Percentiles rank a stretch among this genome's conserved stretches.
phyloP scores from a whole-genome alignment of 2,888 invertebrate genomes.

The Therioaphis trifolii region DNA sequence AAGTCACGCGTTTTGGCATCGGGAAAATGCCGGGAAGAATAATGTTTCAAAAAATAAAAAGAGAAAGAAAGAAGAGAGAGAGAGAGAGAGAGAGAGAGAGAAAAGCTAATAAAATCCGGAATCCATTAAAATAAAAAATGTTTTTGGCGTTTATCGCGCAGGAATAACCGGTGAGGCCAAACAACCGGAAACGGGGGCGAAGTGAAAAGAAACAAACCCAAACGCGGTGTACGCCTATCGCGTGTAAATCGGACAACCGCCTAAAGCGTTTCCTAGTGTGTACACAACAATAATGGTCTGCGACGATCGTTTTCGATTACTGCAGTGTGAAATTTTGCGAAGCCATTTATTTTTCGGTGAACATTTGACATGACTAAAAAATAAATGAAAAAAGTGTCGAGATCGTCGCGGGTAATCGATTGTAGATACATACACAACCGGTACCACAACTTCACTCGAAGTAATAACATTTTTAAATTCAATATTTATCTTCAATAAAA shows the following conservation, averaged over 20 bases:
- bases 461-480: no score
- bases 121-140: constrained; percentile 50
- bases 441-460: no score
- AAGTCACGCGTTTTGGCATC: background rate
- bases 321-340: no score
- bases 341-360: no score
- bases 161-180: constrained; percentile 45
- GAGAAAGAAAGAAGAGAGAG: background rate
- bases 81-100: background rate
- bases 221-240: background rate
- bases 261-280: constrained; percentile 32
- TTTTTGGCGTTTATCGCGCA: constrained; percentile 33
- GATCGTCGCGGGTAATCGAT: no score
- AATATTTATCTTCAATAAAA: no score
- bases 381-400: no score
- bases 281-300: no score
- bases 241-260: background rate
- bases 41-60: background rate
- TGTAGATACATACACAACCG: no score
- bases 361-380: no score
- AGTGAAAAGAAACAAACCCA: constrained; percentile 38
- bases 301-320: no score
- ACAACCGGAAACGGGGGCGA: constrained; percentile 41
- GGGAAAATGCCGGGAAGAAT: background rate
- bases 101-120: constrained; percentile 41